Percentiles rank a stretch among this genome's conserved stretches.
Evolutionary conservation across 2,113 vertebrate genomes (phyloP).

Genomic region (Corvus hawaiiensis): DNA sequence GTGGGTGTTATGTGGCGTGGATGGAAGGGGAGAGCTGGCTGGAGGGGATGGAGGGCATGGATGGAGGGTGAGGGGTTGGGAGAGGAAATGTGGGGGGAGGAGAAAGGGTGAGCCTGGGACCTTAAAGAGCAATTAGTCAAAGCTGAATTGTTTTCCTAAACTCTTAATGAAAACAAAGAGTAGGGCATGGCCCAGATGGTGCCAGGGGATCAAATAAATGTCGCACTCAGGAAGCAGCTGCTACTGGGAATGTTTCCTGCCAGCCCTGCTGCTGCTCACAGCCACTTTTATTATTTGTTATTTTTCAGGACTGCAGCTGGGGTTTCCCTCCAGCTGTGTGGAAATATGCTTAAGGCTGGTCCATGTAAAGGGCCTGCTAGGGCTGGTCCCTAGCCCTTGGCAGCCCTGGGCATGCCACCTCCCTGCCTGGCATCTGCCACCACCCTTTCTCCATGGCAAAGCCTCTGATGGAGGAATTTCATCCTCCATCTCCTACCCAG

Average conservation of each 20-base stretch:
- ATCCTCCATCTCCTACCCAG: neutral
- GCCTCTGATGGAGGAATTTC: neutral
- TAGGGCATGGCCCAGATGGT: slow-evolving; percentile 75
- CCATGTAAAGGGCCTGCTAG: neutral
- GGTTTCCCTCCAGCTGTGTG: slow-evolving; percentile 70
- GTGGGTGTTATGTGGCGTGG: neutral
- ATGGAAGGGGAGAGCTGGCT: neutral
- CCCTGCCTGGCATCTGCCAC: neutral
- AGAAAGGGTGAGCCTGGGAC: slow-evolving; percentile 51
- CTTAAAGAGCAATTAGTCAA: slow-evolving; percentile 70
- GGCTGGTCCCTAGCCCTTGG: neutral
- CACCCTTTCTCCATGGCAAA: neutral
- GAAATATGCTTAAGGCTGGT: slow-evolving; percentile 51
- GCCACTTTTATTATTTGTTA: slow-evolving; percentile 65
- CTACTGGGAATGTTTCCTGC: slow-evolving; percentile 81
- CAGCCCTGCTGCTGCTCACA: slow-evolving; percentile 47
- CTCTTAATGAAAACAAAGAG: slow-evolving; percentile 72
- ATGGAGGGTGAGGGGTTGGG: neutral
- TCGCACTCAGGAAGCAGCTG: slow-evolving; percentile 80
- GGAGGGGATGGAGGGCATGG: neutral
- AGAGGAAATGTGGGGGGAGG: slow-evolving; percentile 61
- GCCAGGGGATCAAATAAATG: slow-evolving; percentile 75
- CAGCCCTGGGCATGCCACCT: neutral
- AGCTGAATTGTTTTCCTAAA: slow-evolving; percentile 73
- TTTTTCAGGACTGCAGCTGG: slow-evolving; percentile 72